phyloP scores from a whole-genome alignment of 2,888 invertebrate genomes.

The Ferrisia virgata region DNA sequence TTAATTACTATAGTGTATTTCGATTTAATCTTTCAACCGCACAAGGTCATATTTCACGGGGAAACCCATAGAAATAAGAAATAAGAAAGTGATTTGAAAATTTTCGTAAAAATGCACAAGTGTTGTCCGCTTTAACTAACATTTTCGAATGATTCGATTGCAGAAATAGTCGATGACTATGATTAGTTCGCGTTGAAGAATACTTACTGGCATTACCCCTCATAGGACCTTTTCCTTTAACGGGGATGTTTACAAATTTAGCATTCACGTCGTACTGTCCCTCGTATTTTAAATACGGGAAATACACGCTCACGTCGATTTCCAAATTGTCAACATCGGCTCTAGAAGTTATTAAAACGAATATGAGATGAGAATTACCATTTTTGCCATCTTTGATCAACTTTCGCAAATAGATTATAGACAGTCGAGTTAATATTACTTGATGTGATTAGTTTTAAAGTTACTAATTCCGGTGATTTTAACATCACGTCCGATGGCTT shows the following conservation, averaged over 20 bases:
- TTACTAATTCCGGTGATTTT: constrained; percentile 65
- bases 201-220: constrained; percentile 60
- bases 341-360: constrained; percentile 51
- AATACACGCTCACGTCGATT: constrained; percentile 56
- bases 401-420: too few relatives aligned
- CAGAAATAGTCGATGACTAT: background rate
- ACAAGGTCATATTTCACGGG: too few relatives aligned
- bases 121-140: too few relatives aligned
- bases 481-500: constrained; percentile 59
- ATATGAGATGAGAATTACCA: too few relatives aligned
- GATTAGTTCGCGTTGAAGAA: background rate
- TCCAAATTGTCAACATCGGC: constrained; percentile 55
- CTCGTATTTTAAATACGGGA: constrained; percentile 59
- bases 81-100: too few relatives aligned
- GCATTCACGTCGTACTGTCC: constrained; percentile 62
- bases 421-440: constrained; percentile 53
- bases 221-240: constrained; percentile 61
- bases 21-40: too few relatives aligned
- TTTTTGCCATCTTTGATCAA: too few relatives aligned
- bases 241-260: constrained; percentile 58
- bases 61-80: too few relatives aligned
- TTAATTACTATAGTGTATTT: too few relatives aligned
- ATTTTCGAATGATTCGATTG: too few relatives aligned
- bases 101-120: too few relatives aligned
- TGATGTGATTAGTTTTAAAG: constrained; percentile 60